phyloP scores from a whole-genome alignment of 1,140 invertebrate species.

The Gryllus bimaculatus region DNA sequence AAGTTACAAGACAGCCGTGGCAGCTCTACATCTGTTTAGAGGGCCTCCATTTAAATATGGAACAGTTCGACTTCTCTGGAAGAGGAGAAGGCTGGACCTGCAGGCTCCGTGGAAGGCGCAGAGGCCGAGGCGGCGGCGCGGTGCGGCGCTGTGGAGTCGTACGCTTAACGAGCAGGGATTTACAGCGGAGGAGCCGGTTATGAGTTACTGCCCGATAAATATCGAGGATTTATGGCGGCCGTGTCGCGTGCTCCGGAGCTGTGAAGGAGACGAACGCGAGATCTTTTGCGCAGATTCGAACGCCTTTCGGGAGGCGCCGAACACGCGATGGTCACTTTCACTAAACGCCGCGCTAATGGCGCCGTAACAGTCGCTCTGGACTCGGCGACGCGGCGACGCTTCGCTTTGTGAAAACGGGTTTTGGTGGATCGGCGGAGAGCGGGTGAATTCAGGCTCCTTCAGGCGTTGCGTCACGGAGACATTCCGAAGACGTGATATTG shows the following conservation, averaged over 20 bases:
- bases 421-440: background rate
- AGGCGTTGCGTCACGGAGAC: too few species aligned
- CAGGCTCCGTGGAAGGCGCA: background rate
- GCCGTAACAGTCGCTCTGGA: background rate
- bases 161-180: background rate
- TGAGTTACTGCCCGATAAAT: background rate
- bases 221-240: background rate
- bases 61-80: background rate
- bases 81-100: too few species aligned
- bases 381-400: too few species aligned
- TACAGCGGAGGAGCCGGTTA: background rate
- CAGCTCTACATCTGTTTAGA: background rate
- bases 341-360: slow-evolving; percentile 7
- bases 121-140: too few species aligned
- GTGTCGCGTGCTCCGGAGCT: background rate
- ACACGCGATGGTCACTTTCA: background rate
- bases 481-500: too few species aligned
- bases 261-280: background rate
- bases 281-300: background rate
- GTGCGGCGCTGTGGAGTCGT: background rate
- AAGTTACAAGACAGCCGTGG: slow-evolving; percentile 3
- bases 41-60: background rate
- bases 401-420: background rate
- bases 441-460: background rate
- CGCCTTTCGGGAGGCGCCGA: background rate